phyloP scores from a whole-genome alignment of 2,888 invertebrate genomes.

The Phragmatobia fuliginosa region DNA sequence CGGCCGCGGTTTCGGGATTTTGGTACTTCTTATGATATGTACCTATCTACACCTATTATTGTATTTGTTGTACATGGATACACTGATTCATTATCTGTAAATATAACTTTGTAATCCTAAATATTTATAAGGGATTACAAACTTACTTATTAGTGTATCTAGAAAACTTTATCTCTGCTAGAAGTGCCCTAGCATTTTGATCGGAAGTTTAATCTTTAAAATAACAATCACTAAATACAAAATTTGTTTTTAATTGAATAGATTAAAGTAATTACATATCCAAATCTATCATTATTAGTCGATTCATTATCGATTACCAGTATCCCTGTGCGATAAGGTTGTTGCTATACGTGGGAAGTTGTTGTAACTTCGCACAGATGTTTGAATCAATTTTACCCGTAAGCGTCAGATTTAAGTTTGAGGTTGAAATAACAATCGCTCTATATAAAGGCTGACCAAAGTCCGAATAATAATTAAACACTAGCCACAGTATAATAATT shows the following conservation, averaged over 20 bases:
- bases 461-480: background rate
- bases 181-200: too few relatives aligned
- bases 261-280: background rate
- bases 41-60: too few relatives aligned
- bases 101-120: too few relatives aligned
- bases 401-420: background rate
- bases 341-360: conserved; percentile 15
- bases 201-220: too few relatives aligned
- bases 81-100: too few relatives aligned
- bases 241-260: background rate
- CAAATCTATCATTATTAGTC: background rate
- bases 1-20: too few relatives aligned
- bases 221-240: background rate
- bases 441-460: background rate
- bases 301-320: conserved; percentile 4
- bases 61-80: too few relatives aligned
- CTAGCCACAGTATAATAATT: background rate
- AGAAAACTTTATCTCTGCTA: too few relatives aligned
- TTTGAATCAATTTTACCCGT: conserved; percentile 18
- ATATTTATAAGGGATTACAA: too few relatives aligned
- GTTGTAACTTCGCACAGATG: too few relatives aligned
- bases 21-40: too few relatives aligned
- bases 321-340: background rate
- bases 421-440: background rate
- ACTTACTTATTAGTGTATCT: too few relatives aligned